Base-by-base conservation (phyloP, 2,888 invertebrate genomes). In the Thereva nobilitata region DNA sequence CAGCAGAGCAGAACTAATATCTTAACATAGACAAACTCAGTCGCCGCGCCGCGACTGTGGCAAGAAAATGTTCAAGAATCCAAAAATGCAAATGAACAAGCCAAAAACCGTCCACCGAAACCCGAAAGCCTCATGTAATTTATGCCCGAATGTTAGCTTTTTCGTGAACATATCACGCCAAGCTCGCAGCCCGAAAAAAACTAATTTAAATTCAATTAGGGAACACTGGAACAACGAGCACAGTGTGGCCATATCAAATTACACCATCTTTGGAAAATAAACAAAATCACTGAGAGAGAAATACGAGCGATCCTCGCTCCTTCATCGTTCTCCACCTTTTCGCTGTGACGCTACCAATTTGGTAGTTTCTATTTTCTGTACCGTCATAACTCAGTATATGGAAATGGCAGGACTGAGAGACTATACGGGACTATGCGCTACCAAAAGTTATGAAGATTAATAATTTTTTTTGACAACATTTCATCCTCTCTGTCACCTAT, bases 381-480 rank as follows among this genome's bases (percentile, higher is more conserved):
- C 49, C 59, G 35, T 59, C 47, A 42, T 12, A 38, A 12, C 54
- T 9, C 10, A 37, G 12, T 23, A 23, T 23, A 23, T 23, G 23
- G 23, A 10, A 34, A 10, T 45, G 45, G 35, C 38, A 12, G 49
- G 8, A 3, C 59, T 45, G 59, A n/a, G n/a, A n/a, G n/a, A n/a
- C n/a, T n/a, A n/a, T n/a, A n/a, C n/a, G 23, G 12, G 47, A 35
- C 49, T 10, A 38, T 9, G 8, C 47, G 38, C 45, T 72, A 76
- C 72, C 73, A 76, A 72, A 77, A 76, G 75, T 77, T 78, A 78
- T 78, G 78, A 78, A 77, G 78, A 77, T 75, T 76, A 72, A 75
- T 77, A 77, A 78, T 77, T 76, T 74, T 72, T 59, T 57, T 59
- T 59, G 59, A 59, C 59, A 59, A 41, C 10, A 38, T 59, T 59